Evolutionary conservation across 1,140 invertebrate species (phyloP).

Genomic region (Drosophila teissieri): DNA sequence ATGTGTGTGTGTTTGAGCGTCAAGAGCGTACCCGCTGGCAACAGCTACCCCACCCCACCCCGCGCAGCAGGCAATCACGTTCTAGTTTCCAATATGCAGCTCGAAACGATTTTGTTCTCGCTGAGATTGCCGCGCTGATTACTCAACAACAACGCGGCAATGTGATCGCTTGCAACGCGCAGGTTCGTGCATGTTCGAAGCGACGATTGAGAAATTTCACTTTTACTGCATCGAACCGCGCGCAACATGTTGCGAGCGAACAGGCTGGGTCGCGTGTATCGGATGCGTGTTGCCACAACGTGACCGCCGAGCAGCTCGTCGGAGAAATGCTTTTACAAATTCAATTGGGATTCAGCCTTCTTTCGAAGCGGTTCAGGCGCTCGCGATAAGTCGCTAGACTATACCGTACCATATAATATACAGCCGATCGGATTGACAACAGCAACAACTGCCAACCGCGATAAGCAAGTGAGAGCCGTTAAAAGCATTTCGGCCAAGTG

Average conservation of each 20-base stretch:
- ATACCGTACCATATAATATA: conserved; percentile 2
- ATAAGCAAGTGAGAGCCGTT: conserved; percentile 36
- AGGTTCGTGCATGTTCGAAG: conserved; percentile 11
- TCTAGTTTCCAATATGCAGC: conserved; percentile 78
- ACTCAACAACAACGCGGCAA: conserved; percentile 68
- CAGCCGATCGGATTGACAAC: not conserved
- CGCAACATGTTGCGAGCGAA: conserved; percentile 40
- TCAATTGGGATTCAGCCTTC: conserved; percentile 78
- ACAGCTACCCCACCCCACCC: conserved; percentile 1
- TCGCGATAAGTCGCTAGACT: conserved; percentile 26
- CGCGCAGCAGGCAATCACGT: conserved; percentile 57
- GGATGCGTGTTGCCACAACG: conserved; percentile 69
- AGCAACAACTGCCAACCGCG: conserved; percentile 8
- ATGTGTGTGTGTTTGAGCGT: conserved; percentile 19
- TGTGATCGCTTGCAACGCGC: conserved; percentile 68
- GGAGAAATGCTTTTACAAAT: conserved; percentile 81
- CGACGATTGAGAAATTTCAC: conserved; percentile 63
- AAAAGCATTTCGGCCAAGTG: conserved; percentile 56
- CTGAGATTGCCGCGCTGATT: conserved; percentile 64
- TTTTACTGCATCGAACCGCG: conserved; percentile 51
- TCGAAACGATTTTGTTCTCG: conserved; percentile 55
- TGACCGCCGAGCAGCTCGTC: conserved; percentile 58
- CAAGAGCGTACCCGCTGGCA: conserved; percentile 20
- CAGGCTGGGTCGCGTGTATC: conserved; percentile 65
- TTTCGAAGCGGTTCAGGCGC: conserved; percentile 68